Percentiles rank a stretch among this genome's conserved stretches.
Conservation (phyloP, 1,140 invertebrate species). For the Euwallacea fornicatus region DNA sequence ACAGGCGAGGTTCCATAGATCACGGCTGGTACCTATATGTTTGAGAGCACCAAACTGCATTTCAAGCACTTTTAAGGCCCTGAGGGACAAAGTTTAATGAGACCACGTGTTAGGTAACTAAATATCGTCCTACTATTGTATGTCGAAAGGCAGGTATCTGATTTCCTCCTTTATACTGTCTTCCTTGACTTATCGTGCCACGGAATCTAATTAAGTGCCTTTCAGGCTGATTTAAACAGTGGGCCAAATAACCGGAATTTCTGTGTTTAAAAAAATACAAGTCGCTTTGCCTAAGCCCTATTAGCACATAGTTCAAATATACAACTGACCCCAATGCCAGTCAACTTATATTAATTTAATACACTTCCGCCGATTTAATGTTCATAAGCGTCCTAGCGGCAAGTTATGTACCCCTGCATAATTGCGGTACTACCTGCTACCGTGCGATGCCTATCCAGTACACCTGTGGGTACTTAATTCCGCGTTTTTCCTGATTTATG, state of each 20-base stretch:
- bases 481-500: constrained; percentile 14
- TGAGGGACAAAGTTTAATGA: neutral
- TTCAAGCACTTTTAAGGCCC: neutral
- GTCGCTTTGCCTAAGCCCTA: neutral
- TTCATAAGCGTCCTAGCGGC: constrained; percentile 14
- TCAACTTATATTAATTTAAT: constrained; percentile 5
- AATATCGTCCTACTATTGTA: too few relatives aligned
- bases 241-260: too few relatives aligned
- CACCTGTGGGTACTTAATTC: constrained; percentile 18
- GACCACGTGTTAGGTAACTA: too few relatives aligned
- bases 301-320: constrained; percentile 10
- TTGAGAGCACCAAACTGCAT: neutral
- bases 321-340: constrained; percentile 4
- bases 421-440: constrained; percentile 22
- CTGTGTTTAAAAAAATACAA: neutral
- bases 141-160: too few relatives aligned
- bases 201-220: too few relatives aligned
- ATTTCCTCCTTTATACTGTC: too few relatives aligned
- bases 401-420: constrained; percentile 25
- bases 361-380: constrained; percentile 15
- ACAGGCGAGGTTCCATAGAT: constrained; percentile 28
- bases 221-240: too few relatives aligned
- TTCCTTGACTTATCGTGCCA: too few relatives aligned
- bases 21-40: constrained; percentile 12
- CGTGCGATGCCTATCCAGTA: constrained; percentile 10